Conservation (phyloP, 2,888 invertebrate genomes). For the Amphimallon solstitiale region DNA sequence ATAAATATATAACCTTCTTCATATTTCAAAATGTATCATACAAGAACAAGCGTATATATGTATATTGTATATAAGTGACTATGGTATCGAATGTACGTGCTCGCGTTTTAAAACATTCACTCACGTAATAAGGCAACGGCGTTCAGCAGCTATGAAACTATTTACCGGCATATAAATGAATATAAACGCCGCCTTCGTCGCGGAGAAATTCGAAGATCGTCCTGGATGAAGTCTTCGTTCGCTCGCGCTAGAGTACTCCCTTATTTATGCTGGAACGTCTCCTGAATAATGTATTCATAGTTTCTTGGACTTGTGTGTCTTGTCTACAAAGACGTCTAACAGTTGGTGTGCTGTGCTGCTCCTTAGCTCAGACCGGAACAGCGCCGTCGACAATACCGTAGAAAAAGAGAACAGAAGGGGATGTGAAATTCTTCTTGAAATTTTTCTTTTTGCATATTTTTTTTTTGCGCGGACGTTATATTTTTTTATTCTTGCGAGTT, state of each 20-base stretch:
- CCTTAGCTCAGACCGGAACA: not conserved
- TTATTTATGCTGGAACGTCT: not conserved
- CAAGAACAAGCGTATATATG: too few relatives aligned
- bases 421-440: not conserved
- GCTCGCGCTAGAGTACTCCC: not conserved
- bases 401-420: not conserved
- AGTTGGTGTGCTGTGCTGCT: too few relatives aligned
- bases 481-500: too few relatives aligned
- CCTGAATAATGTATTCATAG: slow-evolving; percentile 3
- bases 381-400: not conserved
- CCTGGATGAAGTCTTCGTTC: not conserved
- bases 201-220: not conserved
- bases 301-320: not conserved
- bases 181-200: not conserved
- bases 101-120: too few relatives aligned
- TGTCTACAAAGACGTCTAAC: not conserved
- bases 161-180: not conserved
- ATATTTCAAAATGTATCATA: too few relatives aligned
- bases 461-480: too few relatives aligned
- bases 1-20: too few relatives aligned
- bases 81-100: too few relatives aligned
- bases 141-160: not conserved
- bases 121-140: not conserved
- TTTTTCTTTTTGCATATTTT: too few relatives aligned
- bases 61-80: too few relatives aligned